Evolutionary conservation across 2,888 invertebrate species (phyloP), one percentile per base, ranked within the genome.

Genomic region (Polymixis flavicincta): DNA sequence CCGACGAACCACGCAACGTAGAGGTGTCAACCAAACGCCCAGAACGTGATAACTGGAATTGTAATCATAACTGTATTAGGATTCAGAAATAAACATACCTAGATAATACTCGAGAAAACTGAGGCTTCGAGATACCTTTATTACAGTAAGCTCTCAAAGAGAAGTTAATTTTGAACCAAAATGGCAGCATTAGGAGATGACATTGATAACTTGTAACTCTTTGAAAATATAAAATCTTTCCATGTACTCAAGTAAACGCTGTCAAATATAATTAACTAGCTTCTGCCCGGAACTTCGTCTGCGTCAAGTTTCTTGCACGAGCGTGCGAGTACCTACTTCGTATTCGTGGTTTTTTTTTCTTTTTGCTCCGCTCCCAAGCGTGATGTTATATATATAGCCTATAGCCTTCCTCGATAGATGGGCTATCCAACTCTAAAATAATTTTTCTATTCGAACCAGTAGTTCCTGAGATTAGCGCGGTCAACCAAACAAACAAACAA

Each of bases 61-160:
- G 28, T 65, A 48, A 59, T 42, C 48, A 48, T 60, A 50, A 50
- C 37, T n/a, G 60, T 42, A 48, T n/a, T n/a, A 50, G 48, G 17
- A 78, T 80, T 61, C n/a, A 74, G 60, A 80, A 55, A 65, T 65
- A 65, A 80, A 65, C 28, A 65, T 64, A 65, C 2, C 14, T 48
- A 55, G 37, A 60, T 48, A 65, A 60, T 80, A 60, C 13, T 65
- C n/a, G 19, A 65, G 48, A n/a, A n/a, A 65, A 60, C 45, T 28
- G 64, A 60, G 54, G 6, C 19, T 80, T 73, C 28, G 32, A 65
- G 64, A 60, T 37, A 59, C 37, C 28, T 54, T 48, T 28, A 65
- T 65, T 42, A 48, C n/a, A 57, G 5, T 52, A 32, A 28, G 64
- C 25, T 42, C 25, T 55, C 48, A 72, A 42, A 59, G 45, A 77